A percentile compares a stretch with the other conserved stretches of the same genome.
These are phyloP conservation scores for Sinonovacula constricta DNA, from an alignment of 1,140 invertebrate genomes.

Conservation along the genomic window DNA sequence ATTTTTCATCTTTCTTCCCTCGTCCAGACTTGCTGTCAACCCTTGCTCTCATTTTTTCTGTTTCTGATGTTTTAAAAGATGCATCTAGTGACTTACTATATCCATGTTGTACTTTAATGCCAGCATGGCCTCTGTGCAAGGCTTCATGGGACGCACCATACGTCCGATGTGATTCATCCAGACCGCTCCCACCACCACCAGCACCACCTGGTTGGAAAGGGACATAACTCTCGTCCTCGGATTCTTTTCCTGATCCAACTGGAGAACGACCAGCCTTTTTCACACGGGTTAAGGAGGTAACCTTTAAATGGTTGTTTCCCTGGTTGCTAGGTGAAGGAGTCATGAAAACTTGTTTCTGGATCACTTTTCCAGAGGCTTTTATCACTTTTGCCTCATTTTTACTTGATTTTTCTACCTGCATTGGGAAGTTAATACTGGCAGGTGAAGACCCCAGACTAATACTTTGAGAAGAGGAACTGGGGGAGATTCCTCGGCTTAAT, in stretches of 20 bases:
- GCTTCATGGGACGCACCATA: not conserved
- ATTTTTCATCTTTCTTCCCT: not conserved
- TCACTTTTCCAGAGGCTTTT: conserved; percentile 56
- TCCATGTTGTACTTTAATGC: conserved; percentile 33
- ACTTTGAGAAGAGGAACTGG: conserved; percentile 35
- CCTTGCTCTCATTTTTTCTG: not conserved
- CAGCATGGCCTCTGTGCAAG: conserved; percentile 2
- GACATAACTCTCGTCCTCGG: conserved; percentile 63
- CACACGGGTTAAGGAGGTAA: conserved; percentile 21
- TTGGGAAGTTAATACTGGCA: conserved; percentile 37
- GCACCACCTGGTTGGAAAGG: conserved; percentile 48
- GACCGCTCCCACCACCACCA: not conserved
- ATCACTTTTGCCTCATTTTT: conserved; percentile 54
- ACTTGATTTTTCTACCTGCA: not conserved
- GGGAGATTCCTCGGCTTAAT: conserved; percentile 15
- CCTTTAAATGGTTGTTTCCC: conserved; percentile 14
- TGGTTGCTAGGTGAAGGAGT: conserved; percentile 26
- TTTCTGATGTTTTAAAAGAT: conserved; percentile 3
- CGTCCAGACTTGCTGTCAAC: not conserved
- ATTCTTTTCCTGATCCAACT: conserved; percentile 60
- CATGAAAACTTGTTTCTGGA: conserved; percentile 51
- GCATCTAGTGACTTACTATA: conserved; percentile 40
- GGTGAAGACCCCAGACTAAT: conserved; percentile 58
- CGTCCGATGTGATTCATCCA: not conserved
- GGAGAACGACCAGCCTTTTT: conserved; percentile 40